A percentile compares a stretch with the other conserved stretches of the same genome.
These are phyloP conservation scores for Hemichromis elongatus DNA, from an alignment of 2,113 vertebrate genomes.

Conservation along the genomic window DNA sequence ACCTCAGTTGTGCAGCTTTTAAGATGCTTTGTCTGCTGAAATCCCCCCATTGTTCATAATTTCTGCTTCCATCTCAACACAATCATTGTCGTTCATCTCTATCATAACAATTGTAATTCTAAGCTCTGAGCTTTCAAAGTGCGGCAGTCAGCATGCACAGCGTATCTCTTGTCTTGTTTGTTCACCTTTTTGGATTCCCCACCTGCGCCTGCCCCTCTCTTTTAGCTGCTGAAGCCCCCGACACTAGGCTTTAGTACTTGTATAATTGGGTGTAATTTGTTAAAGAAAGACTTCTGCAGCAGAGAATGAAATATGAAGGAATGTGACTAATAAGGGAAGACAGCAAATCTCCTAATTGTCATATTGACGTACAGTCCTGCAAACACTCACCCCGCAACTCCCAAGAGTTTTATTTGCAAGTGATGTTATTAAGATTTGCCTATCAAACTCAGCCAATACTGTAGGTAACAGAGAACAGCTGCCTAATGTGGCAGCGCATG, in stretches of 20 bases:
- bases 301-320: constrained; percentile 11
- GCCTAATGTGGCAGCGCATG: background rate
- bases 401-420: background rate
- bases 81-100: background rate
- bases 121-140: background rate
- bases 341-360: constrained; percentile 5
- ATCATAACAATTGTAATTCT: background rate
- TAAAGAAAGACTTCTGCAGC: background rate
- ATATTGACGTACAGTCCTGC: background rate
- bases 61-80: background rate
- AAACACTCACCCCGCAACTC: background rate
- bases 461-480: background rate
- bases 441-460: background rate
- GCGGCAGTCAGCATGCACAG: background rate
- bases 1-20: background rate
- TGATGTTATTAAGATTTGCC: constrained; percentile 3
- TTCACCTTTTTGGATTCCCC: background rate
- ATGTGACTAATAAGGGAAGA: constrained; percentile 36
- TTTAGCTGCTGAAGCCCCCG: background rate
- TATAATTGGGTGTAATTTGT: constrained; percentile 57
- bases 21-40: background rate
- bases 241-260: background rate
- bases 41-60: background rate
- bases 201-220: background rate
- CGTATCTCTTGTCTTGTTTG: background rate